Evolutionary conservation across 1,140 invertebrate species (phyloP), one percentile per base, ranked within the genome.

Genomic region (Trachelipus rathkii): DNA sequence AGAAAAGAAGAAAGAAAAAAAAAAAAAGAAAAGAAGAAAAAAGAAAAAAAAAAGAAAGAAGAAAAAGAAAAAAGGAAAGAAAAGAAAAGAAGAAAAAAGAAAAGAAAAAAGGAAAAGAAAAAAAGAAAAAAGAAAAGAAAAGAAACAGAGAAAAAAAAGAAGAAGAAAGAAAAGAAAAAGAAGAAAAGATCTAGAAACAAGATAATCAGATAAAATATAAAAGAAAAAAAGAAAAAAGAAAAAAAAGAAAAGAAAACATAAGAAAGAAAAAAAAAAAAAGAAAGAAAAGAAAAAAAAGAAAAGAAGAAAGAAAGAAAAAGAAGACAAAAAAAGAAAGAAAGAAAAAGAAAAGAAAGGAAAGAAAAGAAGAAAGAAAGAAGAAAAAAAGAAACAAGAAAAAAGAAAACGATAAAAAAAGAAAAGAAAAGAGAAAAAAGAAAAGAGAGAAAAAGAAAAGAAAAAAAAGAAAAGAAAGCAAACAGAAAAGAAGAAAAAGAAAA

Each of bases 381-480:
- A n/a, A 66, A 74, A 66, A 74, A 10, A 33, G 13, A 74, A 19
- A n/a, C 8, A 33, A 6, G 44, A 11, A 66, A 23, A 66, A 50
- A 74, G 53, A 74, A 50, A 74, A n/a, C n/a, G n/a, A n/a, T n/a
- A n/a, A n/a, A n/a, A n/a, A n/a, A n/a, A n/a, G n/a, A n/a, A n/a
- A n/a, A 24, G 60, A 50, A 74, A 50, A 74, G 46, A 74, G 50
- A 43, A 0, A 70, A 45, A 50, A 9, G 15, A 15, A 50, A 10
- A 50, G 9, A 50, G 46, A 50, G 46, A 50, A 15, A 50, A 9
- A 50, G 0, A 13, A 15, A 44, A 10, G 44, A 0, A 66, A 6
- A 75, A 53, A 68, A 43, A 75, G 53, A 60, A 66, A 67, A 19
- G 67, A 24, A 24, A 66, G 24, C 44, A 44, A 19, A 19, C n/a